A percentile compares a stretch with the other conserved stretches of the same genome.
Evolutionary conservation across 2,113 vertebrate species (phyloP).

Genomic region (Lampris incognitus): DNA sequence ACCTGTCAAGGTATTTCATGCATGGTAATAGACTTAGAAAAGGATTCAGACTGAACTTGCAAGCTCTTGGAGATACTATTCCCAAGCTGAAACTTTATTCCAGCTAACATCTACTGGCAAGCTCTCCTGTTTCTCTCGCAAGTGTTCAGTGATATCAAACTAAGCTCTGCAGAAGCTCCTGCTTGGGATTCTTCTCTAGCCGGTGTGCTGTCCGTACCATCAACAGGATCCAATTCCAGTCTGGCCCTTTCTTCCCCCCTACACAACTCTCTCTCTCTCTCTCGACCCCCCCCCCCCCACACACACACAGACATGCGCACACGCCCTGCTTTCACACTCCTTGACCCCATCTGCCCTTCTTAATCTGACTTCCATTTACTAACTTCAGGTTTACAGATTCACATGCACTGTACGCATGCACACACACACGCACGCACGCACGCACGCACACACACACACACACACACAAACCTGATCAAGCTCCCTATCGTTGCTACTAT

Average conservation of each 20-base stretch:
- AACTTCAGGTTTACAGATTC: background rate
- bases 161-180: slow-evolving; percentile 38
- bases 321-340: background rate
- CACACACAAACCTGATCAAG: background rate
- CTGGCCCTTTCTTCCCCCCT: slow-evolving; percentile 12
- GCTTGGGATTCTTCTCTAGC: slow-evolving; percentile 33
- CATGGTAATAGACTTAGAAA: background rate
- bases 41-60: background rate
- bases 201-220: slow-evolving; percentile 25
- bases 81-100: background rate
- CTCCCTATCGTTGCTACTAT: slow-evolving; percentile 7
- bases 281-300: background rate
- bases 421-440: slow-evolving; percentile 30
- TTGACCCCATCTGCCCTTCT: slow-evolving; percentile 6
- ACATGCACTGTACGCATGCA: background rate
- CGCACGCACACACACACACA: background rate
- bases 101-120: background rate
- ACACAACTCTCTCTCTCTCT: background rate
- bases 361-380: background rate
- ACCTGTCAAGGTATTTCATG: too few relatives aligned
- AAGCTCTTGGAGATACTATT: slow-evolving; percentile 1
- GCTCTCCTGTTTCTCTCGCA: background rate
- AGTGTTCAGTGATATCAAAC: slow-evolving; percentile 34
- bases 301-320: too few relatives aligned
- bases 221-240: slow-evolving; percentile 30